Evolutionary conservation across 1,140 invertebrate species (phyloP).

Genomic region (Heliothis virescens): DNA sequence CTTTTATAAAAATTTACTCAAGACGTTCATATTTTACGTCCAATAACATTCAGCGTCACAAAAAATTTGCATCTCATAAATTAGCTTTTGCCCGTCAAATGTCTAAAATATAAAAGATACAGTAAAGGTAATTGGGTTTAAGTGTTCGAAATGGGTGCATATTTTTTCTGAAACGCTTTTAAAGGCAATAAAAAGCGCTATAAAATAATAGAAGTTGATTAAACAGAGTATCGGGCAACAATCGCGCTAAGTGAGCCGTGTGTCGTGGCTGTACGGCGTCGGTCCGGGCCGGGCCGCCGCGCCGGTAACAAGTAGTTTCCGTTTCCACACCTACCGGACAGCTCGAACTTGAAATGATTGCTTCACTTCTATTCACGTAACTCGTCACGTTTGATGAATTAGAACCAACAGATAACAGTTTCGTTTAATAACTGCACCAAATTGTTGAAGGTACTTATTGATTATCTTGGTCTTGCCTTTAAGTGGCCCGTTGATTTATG

Average conservation of each 20-base stretch:
- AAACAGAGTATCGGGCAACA: constrained; percentile 4
- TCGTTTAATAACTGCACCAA: constrained; percentile 17
- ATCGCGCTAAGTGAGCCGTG: constrained; percentile 30
- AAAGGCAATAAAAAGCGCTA: neutral
- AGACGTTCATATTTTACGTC: too few relatives aligned
- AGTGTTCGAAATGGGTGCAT: too few relatives aligned
- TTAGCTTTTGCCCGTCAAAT: too few relatives aligned
- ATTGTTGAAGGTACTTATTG: neutral
- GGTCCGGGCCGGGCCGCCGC: neutral
- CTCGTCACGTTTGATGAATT: constrained; percentile 31
- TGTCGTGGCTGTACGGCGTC: neutral
- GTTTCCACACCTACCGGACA: constrained; percentile 33
- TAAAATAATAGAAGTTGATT: constrained; percentile 6
- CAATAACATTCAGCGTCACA: too few relatives aligned
- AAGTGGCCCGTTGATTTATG: neutral
- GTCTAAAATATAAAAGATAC: too few relatives aligned
- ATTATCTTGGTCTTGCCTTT: neutral
- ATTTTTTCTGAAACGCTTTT: too few relatives aligned
- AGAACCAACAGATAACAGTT: constrained; percentile 1
- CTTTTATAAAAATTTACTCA: too few relatives aligned
- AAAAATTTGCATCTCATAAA: too few relatives aligned
- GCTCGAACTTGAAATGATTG: constrained; percentile 41
- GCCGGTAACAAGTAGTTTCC: constrained; percentile 41
- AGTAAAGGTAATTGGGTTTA: too few relatives aligned
- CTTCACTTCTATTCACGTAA: constrained; percentile 39